Evolutionary conservation across 53 echinoderm and acorn worm species (phyloP), one percentile per base, ranked within the genome.

Genomic region (Echinometra lucunter): DNA sequence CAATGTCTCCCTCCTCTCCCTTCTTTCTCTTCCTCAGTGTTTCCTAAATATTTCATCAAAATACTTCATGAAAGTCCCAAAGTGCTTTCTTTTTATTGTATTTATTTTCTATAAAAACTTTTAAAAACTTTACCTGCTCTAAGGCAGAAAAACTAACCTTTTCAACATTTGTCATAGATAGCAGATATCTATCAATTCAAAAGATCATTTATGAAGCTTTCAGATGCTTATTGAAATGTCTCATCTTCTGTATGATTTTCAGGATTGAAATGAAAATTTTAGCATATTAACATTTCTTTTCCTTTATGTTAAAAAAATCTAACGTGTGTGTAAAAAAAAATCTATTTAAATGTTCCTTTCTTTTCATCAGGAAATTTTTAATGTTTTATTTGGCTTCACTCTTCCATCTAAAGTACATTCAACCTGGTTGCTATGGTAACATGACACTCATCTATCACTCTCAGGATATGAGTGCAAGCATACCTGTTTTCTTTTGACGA

Each of bases 401-500:
- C 78, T 78, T 78, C 38, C 23, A 40, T 78, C 19, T 18, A 78
- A 78, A 78, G 78, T 78, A 78, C 78, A 78, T 78, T 78, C 17
- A 78, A 38, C 78, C 78, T 78, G 78, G 78, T 78, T 78, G 78
- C 42, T 78, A 40, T 42, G 78, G 78, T 40, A 78, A 78, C 78
- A 42, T 19, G 78, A 32, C 78, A 78, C 38, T 78, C 78, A 10
- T 78, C 78, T 78, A 11, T 78, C 78, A 78, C 42, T 78, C 42
- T 38, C 42, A 78, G 78, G 78, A 78, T 78, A 78, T 78, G 78
- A 78, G 18, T 78, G 42, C 42, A 78, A 78, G 78, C 78, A 25
- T 92, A 92, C 92, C 92, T 40, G 42, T 92, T 70, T 92, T 67
- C 72, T 72, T 92, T 34, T 92, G 92, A 25, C 92, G 49, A 12